Conservation (phyloP, 2,113 vertebrate species). For the Syngnathus floridae region DNA sequence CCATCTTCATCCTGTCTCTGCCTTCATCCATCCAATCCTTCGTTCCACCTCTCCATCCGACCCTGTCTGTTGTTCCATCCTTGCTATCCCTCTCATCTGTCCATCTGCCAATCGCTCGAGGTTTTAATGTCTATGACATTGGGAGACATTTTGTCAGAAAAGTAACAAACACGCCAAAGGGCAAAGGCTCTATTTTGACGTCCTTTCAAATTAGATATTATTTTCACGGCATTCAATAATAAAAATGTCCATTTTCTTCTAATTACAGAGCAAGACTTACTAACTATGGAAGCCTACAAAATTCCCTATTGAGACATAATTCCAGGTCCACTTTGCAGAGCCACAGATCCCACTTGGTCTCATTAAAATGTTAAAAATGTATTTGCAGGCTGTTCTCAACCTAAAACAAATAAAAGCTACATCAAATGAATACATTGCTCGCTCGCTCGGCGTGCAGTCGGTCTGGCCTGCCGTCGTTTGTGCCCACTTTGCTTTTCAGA, state of each 20-base stretch:
- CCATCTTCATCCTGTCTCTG: background rate
- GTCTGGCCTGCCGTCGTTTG: constrained; percentile 44
- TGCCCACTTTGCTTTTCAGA: constrained; percentile 60
- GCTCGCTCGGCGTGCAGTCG: constrained; percentile 45
- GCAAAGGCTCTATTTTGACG: background rate
- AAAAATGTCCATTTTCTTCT: background rate
- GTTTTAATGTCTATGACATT: background rate
- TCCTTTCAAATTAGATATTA: background rate
- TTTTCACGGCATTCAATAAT: background rate
- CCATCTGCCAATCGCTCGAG: background rate
- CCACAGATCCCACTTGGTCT: constrained; percentile 12
- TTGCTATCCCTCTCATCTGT: background rate
- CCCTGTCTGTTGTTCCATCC: background rate
- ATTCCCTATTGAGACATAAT: constrained; percentile 11
- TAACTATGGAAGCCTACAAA: background rate
- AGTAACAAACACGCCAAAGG: background rate
- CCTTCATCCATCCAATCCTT: background rate
- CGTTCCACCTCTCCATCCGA: background rate
- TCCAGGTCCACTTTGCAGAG: constrained; percentile 2
- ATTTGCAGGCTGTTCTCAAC: constrained; percentile 13
- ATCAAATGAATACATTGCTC: background rate
- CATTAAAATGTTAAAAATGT: constrained; percentile 10
- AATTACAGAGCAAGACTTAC: background rate
- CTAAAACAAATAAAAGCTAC: background rate
- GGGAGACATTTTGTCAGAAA: background rate